phyloP scores from a whole-genome alignment of 2,888 invertebrate genomes.

The Alitta virens region DNA sequence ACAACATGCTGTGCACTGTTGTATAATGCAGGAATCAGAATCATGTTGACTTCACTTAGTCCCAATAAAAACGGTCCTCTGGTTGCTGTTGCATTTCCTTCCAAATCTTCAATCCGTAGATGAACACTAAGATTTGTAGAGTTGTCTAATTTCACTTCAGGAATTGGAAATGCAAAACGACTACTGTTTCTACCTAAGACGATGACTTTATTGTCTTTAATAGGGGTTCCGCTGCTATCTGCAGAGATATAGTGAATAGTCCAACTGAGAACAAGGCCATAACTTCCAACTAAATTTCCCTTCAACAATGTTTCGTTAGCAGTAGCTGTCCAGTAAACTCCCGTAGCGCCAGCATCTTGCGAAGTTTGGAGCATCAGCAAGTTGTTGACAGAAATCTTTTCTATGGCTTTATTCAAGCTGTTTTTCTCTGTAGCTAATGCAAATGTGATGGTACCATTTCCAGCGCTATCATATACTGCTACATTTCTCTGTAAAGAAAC shows the following conservation, averaged over 20 bases:
- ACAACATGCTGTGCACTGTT: constrained; percentile 8
- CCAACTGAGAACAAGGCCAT: constrained; percentile 2
- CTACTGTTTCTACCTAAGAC: constrained; percentile 12
- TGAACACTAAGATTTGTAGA: constrained; percentile 13
- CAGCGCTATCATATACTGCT: too few relatives aligned
- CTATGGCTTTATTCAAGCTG: neutral
- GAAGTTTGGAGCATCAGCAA: too few relatives aligned
- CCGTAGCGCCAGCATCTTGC: too few relatives aligned
- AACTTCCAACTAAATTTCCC: too few relatives aligned
- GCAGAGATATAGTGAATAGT: constrained; percentile 14
- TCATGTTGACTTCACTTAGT: constrained; percentile 24
- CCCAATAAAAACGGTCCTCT: constrained; percentile 27
- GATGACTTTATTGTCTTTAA: constrained; percentile 8
- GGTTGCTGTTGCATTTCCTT: constrained; percentile 2
- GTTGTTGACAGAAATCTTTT: neutral
- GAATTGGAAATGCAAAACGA: constrained; percentile 4
- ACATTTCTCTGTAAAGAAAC: too few relatives aligned
- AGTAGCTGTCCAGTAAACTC: too few relatives aligned
- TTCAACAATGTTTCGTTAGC: too few relatives aligned
- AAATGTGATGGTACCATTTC: too few relatives aligned
- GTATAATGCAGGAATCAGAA: constrained; percentile 25
- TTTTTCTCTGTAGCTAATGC: neutral
- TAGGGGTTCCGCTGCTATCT: constrained; percentile 6
- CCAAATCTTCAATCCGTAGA: constrained; percentile 6
- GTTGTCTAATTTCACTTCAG: neutral